phyloP scores from a whole-genome alignment of 2,888 invertebrate genomes.

The Xestia xanthographa region DNA sequence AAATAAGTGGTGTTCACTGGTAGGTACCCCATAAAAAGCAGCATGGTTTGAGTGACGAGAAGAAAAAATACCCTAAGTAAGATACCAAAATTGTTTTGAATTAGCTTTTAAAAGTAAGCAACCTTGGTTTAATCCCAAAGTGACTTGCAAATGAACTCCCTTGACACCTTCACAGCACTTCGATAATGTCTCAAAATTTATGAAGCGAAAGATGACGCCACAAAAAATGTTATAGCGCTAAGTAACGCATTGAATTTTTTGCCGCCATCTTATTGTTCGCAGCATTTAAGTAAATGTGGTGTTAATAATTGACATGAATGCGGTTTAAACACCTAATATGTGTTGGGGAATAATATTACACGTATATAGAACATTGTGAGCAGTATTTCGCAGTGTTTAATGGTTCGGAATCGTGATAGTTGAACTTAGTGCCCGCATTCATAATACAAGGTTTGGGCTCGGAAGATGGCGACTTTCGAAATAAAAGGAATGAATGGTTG shows the following conservation, averaged over 20 bases:
- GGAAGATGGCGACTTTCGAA: constrained; percentile 38
- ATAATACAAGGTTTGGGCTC: constrained; percentile 64
- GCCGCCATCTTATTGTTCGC: constrained; percentile 47
- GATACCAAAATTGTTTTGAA: background rate
- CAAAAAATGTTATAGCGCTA: constrained; percentile 40
- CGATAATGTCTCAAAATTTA: constrained; percentile 46
- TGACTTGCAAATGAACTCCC: constrained; percentile 22
- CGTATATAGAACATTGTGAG: constrained; percentile 48
- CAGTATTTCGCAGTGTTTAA: constrained; percentile 77
- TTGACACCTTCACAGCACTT: constrained; percentile 41
- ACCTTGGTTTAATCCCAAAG: constrained; percentile 21
- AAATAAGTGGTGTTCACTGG: background rate
- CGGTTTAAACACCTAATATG: constrained; percentile 56
- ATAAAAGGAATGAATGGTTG: constrained; percentile 3
- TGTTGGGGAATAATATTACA: constrained; percentile 53
- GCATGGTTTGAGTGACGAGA: background rate
- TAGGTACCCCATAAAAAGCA: background rate
- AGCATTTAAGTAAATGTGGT: constrained; percentile 48
- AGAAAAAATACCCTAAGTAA: background rate
- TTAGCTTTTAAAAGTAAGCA: constrained; percentile 1
- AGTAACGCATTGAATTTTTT: constrained; percentile 56
- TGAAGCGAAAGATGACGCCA: constrained; percentile 57
- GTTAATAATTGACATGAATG: constrained; percentile 60
- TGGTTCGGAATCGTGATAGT: constrained; percentile 82
- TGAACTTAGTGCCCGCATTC: constrained; percentile 76